Conservation (phyloP, 1,140 invertebrate species). For the Paraescarpia echinospica region DNA sequence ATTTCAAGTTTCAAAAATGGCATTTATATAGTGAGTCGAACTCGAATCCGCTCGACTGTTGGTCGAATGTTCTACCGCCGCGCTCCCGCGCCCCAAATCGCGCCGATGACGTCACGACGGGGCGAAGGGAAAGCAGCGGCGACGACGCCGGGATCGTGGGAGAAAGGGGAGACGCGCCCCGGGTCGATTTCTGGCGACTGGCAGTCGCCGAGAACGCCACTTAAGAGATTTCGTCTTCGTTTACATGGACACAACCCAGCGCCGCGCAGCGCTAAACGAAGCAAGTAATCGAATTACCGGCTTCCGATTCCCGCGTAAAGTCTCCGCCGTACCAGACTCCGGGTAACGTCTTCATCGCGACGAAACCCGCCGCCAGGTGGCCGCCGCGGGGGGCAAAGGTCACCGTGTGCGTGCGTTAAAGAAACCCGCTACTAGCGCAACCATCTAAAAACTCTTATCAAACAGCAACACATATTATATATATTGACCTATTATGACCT, state of each 20-base stretch:
- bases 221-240: conserved; percentile 5
- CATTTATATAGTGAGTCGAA: too few relatives aligned
- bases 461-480: too few relatives aligned
- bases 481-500: too few relatives aligned
- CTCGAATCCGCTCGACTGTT: too few relatives aligned
- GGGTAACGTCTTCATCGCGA: not conserved
- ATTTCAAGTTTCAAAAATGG: too few relatives aligned
- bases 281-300: not conserved
- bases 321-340: not conserved
- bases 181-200: conserved; percentile 3
- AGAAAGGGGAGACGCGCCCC: not conserved
- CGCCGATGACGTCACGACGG: not conserved
- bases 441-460: too few relatives aligned
- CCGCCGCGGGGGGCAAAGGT: not conserved
- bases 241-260: not conserved
- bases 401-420: not conserved
- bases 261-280: not conserved
- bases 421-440: too few relatives aligned
- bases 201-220: not conserved
- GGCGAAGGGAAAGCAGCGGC: not conserved
- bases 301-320: not conserved
- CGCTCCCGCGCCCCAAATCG: too few relatives aligned
- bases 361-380: not conserved
- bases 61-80: too few relatives aligned
- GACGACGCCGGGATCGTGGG: not conserved